Evolutionary conservation across 2,113 vertebrate species (phyloP).

Genomic region (Cebidichthys violaceus): DNA sequence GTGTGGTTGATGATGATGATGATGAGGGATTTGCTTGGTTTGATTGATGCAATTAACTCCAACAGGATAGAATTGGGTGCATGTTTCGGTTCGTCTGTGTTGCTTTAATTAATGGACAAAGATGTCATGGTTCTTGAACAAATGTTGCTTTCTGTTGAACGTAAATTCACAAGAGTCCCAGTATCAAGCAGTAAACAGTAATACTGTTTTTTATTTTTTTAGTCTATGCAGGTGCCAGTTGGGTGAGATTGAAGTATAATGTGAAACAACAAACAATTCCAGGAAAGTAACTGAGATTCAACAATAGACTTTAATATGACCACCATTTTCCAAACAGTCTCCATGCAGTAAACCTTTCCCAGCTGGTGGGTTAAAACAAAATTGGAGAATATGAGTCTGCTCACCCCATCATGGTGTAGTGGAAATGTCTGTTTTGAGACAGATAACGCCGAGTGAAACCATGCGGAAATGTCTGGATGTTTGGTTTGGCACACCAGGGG

Average conservation of each 20-base stretch:
- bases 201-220: slow-evolving; percentile 5
- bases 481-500: slow-evolving; percentile 51
- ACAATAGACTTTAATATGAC: neutral
- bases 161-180: neutral
- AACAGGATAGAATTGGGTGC: neutral
- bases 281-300: slow-evolving; percentile 38
- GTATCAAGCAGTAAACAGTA: neutral
- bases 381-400: neutral
- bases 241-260: neutral
- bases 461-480: slow-evolving; percentile 61
- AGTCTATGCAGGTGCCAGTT: slow-evolving; percentile 2
- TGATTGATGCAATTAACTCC: neutral
- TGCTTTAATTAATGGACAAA: neutral
- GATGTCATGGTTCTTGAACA: neutral
- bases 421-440: slow-evolving; percentile 72
- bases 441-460: slow-evolving; percentile 59
- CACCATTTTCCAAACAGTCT: slow-evolving; percentile 1
- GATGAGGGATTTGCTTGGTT: slow-evolving; percentile 13
- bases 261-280: slow-evolving; percentile 35
- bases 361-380: slow-evolving; percentile 25
- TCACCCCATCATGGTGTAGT: slow-evolving; percentile 9
- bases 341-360: neutral
- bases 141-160: neutral
- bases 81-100: neutral
- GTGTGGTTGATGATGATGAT: neutral